Evolutionary conservation across 1,140 invertebrate species (phyloP).

Genomic region (Cydia amplana): DNA sequence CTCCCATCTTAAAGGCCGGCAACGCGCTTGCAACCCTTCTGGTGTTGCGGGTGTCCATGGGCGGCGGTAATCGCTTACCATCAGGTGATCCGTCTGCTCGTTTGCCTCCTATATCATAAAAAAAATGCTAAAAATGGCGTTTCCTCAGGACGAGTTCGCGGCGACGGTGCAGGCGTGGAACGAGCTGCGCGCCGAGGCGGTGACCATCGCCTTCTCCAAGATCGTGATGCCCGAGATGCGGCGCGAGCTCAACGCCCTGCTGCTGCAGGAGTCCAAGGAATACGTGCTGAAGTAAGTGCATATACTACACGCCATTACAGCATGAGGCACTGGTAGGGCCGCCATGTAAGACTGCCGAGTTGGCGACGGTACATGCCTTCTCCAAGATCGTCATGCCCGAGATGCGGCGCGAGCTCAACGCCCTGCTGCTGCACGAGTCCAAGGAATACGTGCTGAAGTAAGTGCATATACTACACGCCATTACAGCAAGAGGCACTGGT

Average conservation of each 20-base stretch:
- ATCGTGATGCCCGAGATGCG: constrained; percentile 94
- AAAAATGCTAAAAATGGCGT: too few relatives aligned
- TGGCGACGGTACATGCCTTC: constrained; percentile 94
- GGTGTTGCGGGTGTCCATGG: too few relatives aligned
- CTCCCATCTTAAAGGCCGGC: too few relatives aligned
- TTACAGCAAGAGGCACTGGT: constrained; percentile 32
- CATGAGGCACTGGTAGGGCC: constrained; percentile 23
- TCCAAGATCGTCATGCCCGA: constrained; percentile 94
- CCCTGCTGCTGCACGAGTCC: constrained; percentile 90
- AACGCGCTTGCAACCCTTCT: too few relatives aligned
- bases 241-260: constrained; percentile 90
- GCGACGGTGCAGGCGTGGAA: constrained; percentile 99
- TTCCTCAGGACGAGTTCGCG: constrained; percentile 93
- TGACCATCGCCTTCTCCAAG: constrained; percentile 92
- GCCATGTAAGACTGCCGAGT: too few relatives aligned
- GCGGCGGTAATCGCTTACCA: too few relatives aligned
- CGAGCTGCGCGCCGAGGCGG: constrained; percentile 89
- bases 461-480: constrained; percentile 79
- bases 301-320: constrained; percentile 35
- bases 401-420: constrained; percentile 92
- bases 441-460: constrained; percentile 92
- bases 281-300: constrained; percentile 90
- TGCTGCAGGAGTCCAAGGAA: constrained; percentile 94
- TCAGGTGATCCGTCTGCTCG: too few relatives aligned
- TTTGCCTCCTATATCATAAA: too few relatives aligned